A percentile compares a stretch with the other conserved stretches of the same genome.
Evolutionary conservation across 2,797 vertebrate genomes (phyloP).

Genomic region (Tapera naevia): DNA sequence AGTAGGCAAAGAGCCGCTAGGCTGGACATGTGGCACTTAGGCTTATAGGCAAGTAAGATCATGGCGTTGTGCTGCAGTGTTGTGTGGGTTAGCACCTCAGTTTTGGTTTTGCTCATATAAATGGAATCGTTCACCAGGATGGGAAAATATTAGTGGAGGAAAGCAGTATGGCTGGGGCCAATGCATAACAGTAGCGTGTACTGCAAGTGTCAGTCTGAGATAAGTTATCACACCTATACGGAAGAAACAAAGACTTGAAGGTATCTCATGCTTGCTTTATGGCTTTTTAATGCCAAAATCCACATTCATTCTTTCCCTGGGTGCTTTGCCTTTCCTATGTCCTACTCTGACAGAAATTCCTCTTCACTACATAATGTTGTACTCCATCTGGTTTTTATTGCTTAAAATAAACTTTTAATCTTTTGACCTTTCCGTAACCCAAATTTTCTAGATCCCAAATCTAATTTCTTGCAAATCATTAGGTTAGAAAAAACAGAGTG

Average conservation of each 20-base stretch:
- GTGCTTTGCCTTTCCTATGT: not conserved
- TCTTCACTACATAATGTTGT: not conserved
- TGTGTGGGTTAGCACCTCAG: not conserved
- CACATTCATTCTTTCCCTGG: not conserved
- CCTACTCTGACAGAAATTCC: not conserved
- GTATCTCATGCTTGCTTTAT: not conserved
- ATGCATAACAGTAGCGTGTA: not conserved
- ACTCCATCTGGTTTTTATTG: slow-evolving; percentile 6
- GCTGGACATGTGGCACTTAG: fast-evolving
- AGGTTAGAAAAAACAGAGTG: not conserved
- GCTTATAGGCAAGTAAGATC: not conserved
- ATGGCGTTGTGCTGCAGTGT: not conserved
- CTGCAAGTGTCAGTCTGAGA: not conserved
- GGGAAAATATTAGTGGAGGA: not conserved
- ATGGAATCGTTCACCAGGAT: not conserved
- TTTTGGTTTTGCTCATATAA: fast-evolving
- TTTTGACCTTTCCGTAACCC: slow-evolving; percentile 42
- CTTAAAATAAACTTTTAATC: slow-evolving; percentile 39
- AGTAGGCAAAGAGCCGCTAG: not conserved
- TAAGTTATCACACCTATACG: no score
- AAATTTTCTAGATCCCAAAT: slow-evolving; percentile 45
- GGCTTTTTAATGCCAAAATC: not conserved
- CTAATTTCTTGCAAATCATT: slow-evolving; percentile 49
- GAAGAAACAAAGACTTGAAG: not conserved
- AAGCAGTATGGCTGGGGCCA: not conserved